Percentiles rank a stretch among this genome's conserved stretches.
phyloP scores from a whole-genome alignment of 2,888 invertebrate species.

The Brachyopa scutellaris region DNA sequence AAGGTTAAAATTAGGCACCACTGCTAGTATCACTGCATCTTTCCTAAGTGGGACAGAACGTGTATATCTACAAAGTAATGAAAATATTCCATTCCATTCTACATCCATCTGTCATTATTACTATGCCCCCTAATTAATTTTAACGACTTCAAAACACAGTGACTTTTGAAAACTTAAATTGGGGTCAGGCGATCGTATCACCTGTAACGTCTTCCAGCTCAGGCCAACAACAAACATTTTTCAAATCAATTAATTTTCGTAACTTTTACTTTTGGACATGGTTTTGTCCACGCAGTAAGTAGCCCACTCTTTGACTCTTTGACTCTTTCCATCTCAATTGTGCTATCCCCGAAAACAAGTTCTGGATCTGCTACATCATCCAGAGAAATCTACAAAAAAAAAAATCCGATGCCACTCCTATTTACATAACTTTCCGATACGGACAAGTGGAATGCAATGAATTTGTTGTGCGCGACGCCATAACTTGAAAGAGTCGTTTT shows the following conservation, averaged over 20 bases:
- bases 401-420: constrained; percentile 42
- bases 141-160: background rate
- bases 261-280: constrained; percentile 67
- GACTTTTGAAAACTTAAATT: no score
- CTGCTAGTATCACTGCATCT: no score
- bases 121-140: background rate
- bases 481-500: constrained; percentile 8
- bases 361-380: background rate
- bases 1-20: no score
- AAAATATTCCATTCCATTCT: background rate
- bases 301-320: constrained; percentile 19
- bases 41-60: no score
- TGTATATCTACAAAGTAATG: no score
- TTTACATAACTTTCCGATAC: constrained; percentile 66
- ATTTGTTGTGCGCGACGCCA: constrained; percentile 3
- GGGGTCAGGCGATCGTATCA: background rate
- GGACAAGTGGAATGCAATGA: constrained; percentile 22
- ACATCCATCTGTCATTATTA: background rate
- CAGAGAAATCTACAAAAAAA: constrained; percentile 14
- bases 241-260: constrained; percentile 49
- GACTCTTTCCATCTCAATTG: no score
- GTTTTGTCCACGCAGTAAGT: background rate
- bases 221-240: background rate
- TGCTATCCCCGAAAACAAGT: constrained; percentile 48
- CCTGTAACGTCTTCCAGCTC: background rate